phyloP scores from a whole-genome alignment of 2,888 invertebrate species.

The Leptopterna dolabrata region DNA sequence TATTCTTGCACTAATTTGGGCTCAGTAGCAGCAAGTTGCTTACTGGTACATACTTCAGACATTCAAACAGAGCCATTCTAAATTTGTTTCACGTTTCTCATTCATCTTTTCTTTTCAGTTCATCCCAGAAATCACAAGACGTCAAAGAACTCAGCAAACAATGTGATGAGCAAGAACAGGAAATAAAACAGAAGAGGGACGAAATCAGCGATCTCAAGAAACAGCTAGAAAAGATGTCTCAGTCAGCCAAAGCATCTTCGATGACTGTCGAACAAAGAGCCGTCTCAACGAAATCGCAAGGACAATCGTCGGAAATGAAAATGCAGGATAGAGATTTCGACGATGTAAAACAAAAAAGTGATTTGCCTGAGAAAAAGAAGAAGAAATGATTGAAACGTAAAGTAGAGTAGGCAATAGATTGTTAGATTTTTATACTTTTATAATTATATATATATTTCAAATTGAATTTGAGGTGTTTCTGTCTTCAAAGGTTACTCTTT shows the following conservation, averaged over 20 bases:
- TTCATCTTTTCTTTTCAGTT: background rate
- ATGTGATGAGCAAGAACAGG: conserved; percentile 29
- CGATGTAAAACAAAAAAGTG: background rate
- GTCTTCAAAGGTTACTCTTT: no score
- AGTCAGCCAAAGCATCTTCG: background rate
- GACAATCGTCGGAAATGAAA: background rate
- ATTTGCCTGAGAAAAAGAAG: background rate
- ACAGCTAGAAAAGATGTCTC: background rate
- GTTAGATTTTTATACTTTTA: background rate
- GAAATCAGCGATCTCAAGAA: conserved; percentile 21
- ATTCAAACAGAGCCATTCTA: no score
- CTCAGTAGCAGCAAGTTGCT: no score
- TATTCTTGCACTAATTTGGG: no score
- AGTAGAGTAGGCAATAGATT: background rate
- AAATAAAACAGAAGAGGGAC: background rate
- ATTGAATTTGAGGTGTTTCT: background rate
- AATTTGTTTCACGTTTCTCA: background rate
- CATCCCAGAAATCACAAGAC: background rate
- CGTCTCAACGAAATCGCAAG: background rate
- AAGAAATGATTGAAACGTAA: background rate
- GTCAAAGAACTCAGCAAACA: background rate
- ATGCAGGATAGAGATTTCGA: background rate
- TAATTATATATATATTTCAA: background rate
- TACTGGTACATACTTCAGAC: no score
- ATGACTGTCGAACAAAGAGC: background rate